Evolutionary conservation across 2,888 invertebrate species (phyloP).

Genomic region (Drosophila mulleri): DNA sequence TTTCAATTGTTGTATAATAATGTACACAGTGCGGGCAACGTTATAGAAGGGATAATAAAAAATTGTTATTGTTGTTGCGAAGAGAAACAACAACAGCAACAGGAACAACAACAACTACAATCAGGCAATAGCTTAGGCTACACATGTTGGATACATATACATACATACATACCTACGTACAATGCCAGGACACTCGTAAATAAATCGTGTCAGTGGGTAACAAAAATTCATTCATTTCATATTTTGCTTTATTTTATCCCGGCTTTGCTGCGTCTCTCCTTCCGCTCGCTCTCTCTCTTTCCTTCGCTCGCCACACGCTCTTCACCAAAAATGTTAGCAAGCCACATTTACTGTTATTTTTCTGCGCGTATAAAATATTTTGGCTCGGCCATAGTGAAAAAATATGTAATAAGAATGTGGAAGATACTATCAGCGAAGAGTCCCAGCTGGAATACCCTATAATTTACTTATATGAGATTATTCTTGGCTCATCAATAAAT

Average conservation of each 20-base stretch:
- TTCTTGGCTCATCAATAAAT: not conserved
- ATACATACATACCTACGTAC: slow-evolving; percentile 21
- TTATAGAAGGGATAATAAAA: slow-evolving; percentile 77
- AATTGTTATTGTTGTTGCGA: slow-evolving; percentile 70
- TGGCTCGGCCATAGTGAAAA: slow-evolving; percentile 37
- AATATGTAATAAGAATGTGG: slow-evolving; percentile 47
- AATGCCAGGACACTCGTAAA: slow-evolving; percentile 75
- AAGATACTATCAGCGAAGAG: not conserved
- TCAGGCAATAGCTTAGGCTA: slow-evolving; percentile 49
- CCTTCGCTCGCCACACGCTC: slow-evolving; percentile 1
- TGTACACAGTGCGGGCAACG: slow-evolving; percentile 72
- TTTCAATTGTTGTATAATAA: slow-evolving; percentile 82
- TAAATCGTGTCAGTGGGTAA: slow-evolving; percentile 81
- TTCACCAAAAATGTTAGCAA: slow-evolving; percentile 63
- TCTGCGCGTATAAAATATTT: slow-evolving; percentile 66
- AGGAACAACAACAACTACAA: slow-evolving; percentile 39
- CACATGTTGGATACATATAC: slow-evolving; percentile 49
- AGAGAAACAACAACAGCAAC: slow-evolving; percentile 23
- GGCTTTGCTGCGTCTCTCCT: not conserved
- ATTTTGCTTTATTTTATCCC: slow-evolving; percentile 71
- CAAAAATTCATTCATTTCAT: slow-evolving; percentile 81
- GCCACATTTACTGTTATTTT: slow-evolving; percentile 76
- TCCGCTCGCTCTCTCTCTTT: not conserved
- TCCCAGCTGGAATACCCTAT: slow-evolving; percentile 18
- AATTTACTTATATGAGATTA: not conserved